Percentiles rank a stretch among this genome's conserved stretches.
Evolutionary conservation across 2,797 vertebrate species (phyloP).

Genomic region (Discoglossus pictus): DNA sequence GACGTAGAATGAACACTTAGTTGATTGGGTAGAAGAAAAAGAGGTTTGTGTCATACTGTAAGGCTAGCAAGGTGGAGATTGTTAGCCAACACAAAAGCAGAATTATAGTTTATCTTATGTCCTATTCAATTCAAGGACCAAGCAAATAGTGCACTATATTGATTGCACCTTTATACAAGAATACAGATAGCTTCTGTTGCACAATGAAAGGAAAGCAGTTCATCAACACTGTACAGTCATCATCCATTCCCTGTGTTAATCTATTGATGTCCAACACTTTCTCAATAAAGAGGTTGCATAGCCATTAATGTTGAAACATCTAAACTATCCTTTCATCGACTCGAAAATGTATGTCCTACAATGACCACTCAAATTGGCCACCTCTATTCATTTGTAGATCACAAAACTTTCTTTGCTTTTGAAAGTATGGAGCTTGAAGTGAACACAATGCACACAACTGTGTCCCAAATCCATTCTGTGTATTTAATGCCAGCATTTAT

Average conservation of each 20-base stretch:
- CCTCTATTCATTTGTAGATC: no score
- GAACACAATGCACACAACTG: no score
- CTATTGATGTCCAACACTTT: conserved; percentile 3
- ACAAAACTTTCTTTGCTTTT: no score
- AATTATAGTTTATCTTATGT: conserved; percentile 20
- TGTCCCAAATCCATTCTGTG: no score
- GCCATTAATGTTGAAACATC: background rate
- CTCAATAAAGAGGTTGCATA: background rate
- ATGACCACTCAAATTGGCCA: no score
- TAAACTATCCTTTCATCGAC: no score
- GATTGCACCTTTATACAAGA: conserved; percentile 35
- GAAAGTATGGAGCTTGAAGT: no score
- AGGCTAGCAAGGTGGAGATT: background rate
- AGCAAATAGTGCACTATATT: conserved; percentile 32
- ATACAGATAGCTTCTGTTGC: conserved; percentile 21
- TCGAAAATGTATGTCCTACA: no score
- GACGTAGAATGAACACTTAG: background rate
- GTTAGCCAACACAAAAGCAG: conserved; percentile 11
- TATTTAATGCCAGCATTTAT: no score
- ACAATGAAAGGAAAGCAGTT: conserved; percentile 8
- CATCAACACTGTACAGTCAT: background rate
- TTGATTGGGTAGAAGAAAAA: no score
- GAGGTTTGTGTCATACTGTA: background rate
- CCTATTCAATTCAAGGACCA: conserved; percentile 4
- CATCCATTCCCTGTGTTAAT: conserved; percentile 28